phyloP scores from a whole-genome alignment of 1,140 invertebrate genomes.

The Nilaparvata lugens region DNA sequence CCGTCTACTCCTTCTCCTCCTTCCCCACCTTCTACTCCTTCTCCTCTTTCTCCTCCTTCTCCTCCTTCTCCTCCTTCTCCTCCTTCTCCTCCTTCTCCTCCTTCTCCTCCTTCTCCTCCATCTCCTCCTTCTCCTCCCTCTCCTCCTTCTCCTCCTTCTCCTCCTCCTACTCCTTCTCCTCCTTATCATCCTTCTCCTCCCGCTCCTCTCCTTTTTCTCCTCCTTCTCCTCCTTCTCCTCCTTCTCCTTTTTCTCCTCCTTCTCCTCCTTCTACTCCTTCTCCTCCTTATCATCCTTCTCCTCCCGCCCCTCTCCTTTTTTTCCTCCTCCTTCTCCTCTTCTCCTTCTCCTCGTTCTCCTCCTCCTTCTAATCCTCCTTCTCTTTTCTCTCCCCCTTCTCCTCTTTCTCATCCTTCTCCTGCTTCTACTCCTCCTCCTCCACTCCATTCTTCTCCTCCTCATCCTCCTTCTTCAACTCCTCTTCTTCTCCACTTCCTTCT shows the following conservation, averaged over 20 bases:
- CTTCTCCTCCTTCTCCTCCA: not conserved
- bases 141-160: not conserved
- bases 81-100: conserved; percentile 1
- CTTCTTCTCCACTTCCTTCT: no score
- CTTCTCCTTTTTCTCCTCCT: not conserved
- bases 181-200: not conserved
- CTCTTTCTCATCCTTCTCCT: not conserved
- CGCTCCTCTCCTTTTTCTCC: not conserved
- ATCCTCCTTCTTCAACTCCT: no score
- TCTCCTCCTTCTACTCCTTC: not conserved
- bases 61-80: not conserved
- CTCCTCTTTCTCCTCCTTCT: not conserved
- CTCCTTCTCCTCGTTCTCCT: not conserved
- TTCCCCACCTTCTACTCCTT: no score
- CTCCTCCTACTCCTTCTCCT: no score
- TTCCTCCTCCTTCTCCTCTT: no score
- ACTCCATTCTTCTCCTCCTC: no score
- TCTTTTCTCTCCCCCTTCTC: not conserved
- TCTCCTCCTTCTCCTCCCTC: not conserved
- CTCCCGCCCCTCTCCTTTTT: not conserved
- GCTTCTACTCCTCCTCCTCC: no score
- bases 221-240: not conserved
- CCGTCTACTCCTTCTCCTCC: no score
- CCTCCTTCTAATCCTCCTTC: not conserved
- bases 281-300: not conserved